phyloP scores from a whole-genome alignment of 2,888 invertebrate genomes.

The Sarcophaga caerulescens region DNA sequence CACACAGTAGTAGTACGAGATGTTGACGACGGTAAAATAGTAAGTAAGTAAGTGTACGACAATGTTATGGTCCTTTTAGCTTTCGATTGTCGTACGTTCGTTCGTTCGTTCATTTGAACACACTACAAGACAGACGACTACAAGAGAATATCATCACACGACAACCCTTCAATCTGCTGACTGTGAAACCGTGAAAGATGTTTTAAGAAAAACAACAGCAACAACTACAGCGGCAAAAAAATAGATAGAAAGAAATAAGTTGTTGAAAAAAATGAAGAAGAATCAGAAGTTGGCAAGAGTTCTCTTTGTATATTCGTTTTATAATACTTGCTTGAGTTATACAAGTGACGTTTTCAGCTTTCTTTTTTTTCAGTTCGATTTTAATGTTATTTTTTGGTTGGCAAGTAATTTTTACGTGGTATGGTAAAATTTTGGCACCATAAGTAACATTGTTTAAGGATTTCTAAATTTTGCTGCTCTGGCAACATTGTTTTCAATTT shows the following conservation, averaged over 20 bases:
- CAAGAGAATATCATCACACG: conserved; percentile 49
- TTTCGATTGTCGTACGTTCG: background rate
- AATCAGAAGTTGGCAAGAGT: conserved; percentile 44
- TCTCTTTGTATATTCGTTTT: conserved; percentile 41
- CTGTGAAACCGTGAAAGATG: conserved; percentile 64
- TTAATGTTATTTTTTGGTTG: background rate
- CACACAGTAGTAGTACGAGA: background rate
- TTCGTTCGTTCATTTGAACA: conserved; percentile 39
- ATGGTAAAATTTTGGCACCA: conserved; percentile 37
- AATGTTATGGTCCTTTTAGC: conserved; percentile 34
- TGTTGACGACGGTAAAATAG: conserved; percentile 8
- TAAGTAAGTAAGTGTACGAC: conserved; percentile 12
- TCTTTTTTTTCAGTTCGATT: background rate
- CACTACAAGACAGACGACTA: background rate
- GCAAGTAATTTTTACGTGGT: conserved; percentile 18
- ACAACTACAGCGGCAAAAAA: no score
- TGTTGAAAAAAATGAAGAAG: conserved; percentile 10
- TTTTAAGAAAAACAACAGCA: background rate
- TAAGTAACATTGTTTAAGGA: background rate
- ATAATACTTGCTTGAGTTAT: conserved; percentile 21
- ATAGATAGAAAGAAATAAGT: no score
- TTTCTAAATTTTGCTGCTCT: no score
- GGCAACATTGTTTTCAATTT: no score
- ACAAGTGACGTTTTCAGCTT: conserved; percentile 58
- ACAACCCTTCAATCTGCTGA: conserved; percentile 65